Conservation (phyloP, 2,113 vertebrate species). For the Xiphias gladius region DNA sequence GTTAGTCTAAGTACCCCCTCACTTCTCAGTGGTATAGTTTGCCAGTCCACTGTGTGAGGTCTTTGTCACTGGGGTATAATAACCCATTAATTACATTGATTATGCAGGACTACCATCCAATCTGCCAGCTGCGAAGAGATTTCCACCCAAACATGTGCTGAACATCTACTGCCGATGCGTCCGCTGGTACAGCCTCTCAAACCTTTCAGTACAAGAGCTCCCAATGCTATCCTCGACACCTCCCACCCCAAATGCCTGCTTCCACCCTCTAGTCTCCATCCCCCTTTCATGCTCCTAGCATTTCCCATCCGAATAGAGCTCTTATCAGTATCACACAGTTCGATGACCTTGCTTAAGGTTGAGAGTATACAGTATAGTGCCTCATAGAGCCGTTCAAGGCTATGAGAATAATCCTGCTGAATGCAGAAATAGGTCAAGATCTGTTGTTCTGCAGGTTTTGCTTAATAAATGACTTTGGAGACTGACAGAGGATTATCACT, state of each 20-base stretch:
- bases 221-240: conserved; percentile 28
- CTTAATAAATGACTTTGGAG: conserved; percentile 34
- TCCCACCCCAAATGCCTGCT: conserved; percentile 7
- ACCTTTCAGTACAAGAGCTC: conserved; percentile 53
- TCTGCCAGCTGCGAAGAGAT: conserved; percentile 58
- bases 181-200: conserved; percentile 22
- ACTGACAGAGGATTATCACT: neutral
- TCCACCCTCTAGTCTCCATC: conserved; percentile 35
- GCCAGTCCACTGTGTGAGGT: conserved; percentile 21
- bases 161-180: conserved; percentile 30
- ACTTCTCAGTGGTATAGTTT: conserved; percentile 29
- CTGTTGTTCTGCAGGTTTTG: conserved; percentile 24
- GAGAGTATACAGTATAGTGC: conserved; percentile 41
- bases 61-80: conserved; percentile 52
- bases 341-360: conserved; percentile 67
- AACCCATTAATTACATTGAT: conserved; percentile 64
- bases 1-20: conserved; percentile 47
- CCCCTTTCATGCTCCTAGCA: conserved; percentile 46
- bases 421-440: conserved; percentile 47
- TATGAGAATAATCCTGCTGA: conserved; percentile 60
- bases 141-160: conserved; percentile 23
- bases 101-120: conserved; percentile 43
- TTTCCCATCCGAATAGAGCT: conserved; percentile 70
- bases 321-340: conserved; percentile 64
- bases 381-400: conserved; percentile 64